Evolutionary conservation across 1,140 invertebrate genomes (phyloP).

Genomic region (Neodiprion fabricii): DNA sequence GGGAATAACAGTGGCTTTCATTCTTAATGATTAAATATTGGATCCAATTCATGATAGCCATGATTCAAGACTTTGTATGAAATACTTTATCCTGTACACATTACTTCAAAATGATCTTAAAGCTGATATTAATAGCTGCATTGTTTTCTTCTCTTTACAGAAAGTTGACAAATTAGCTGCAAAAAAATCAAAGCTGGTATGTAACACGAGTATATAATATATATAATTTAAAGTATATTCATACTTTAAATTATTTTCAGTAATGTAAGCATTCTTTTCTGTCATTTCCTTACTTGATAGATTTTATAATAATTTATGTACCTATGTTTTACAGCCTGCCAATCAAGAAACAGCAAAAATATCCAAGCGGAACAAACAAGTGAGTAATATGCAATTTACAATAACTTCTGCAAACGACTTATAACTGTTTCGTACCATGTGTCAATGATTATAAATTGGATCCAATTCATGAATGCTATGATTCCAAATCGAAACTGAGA

Average conservation of each 20-base stretch:
- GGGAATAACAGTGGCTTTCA: not conserved
- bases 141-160: not conserved
- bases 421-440: not conserved
- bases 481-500: not conserved
- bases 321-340: not conserved
- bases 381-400: not conserved
- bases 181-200: not conserved
- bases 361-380: not conserved
- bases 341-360: not conserved
- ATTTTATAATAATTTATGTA: not conserved
- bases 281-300: not conserved
- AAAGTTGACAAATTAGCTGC: not conserved
- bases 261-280: too few species aligned
- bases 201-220: not conserved
- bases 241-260: too few species aligned
- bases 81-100: not conserved
- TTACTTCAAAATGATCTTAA: not conserved
- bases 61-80: not conserved
- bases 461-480: slow-evolving; percentile 3
- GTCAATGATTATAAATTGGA: not conserved
- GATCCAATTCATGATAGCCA: slow-evolving; percentile 5
- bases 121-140: not conserved
- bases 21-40: not conserved
- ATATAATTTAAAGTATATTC: too few species aligned
- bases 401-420: not conserved